phyloP scores from a whole-genome alignment of 2,888 invertebrate species.

The Coelogynopora nodosa region DNA sequence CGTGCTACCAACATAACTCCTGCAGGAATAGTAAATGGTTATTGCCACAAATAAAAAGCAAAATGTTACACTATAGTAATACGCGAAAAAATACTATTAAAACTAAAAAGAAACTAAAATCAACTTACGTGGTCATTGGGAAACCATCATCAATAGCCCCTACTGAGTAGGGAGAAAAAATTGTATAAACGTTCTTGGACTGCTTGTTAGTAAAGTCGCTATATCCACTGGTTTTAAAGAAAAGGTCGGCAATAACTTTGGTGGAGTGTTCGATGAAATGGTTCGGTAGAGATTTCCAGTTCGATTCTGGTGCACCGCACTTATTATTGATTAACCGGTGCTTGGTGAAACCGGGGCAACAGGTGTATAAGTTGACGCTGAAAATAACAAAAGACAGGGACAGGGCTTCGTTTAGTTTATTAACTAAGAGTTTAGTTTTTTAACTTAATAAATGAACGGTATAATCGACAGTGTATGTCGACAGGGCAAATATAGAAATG shows the following conservation, averaged over 20 bases:
- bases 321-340: not conserved
- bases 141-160: conserved; percentile 16
- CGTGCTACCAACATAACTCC: too few species aligned
- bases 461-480: too few species aligned
- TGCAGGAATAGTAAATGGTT: too few species aligned
- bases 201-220: not conserved
- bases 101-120: not conserved
- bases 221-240: not conserved
- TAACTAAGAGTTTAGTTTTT: too few species aligned
- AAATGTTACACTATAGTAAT: too few species aligned
- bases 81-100: too few species aligned
- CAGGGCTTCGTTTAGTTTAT: not conserved
- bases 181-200: not conserved
- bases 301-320: conserved; percentile 26
- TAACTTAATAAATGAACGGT: too few species aligned
- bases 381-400: not conserved
- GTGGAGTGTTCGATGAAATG: conserved; percentile 9
- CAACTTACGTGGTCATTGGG: conserved; percentile 16
- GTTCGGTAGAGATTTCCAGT: not conserved
- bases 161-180: conserved; percentile 25
- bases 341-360: conserved; percentile 32
- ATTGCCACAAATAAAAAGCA: too few species aligned
- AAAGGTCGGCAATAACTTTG: not conserved
- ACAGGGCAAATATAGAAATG: too few species aligned
- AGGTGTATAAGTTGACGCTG: conserved; percentile 5